Evolutionary conservation across 2,797 vertebrate species (phyloP), one percentile per base, ranked within the genome.

Genomic region (Saguinus oedipus): DNA sequence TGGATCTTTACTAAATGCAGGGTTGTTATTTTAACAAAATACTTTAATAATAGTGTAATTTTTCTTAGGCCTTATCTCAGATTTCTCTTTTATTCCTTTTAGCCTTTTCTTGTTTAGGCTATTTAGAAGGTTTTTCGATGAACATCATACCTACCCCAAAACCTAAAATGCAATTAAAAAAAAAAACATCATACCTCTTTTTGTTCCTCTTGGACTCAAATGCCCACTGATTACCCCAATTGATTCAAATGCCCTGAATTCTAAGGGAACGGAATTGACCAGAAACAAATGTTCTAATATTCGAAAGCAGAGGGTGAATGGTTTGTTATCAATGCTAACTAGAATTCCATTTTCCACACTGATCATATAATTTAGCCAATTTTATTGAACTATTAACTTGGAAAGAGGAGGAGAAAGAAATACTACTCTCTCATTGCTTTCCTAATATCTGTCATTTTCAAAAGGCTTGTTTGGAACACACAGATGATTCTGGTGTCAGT

Each of bases 401-500:
- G 27, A 76, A 17, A 50, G 14, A 72, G 19, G 13, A 12, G 15
- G 27, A 46, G 3, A 55, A 74, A 90, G 74, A 93, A 93, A 86
- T 46, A 74, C 53, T 83, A 89, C 24, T 83, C 30, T 95, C 48
- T 83, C 33, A 24, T 81, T 92, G 68, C 42, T 94, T 96, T 96
- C 57, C 76, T 93, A 68, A 53, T 87, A 81, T 78, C 92, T 80
- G 27, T 78, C 86, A 74, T 96, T 64, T 96, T 93, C 78, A 79
- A 55, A 93, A 92, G 26, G 27, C 55, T 95, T 93, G 57, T 95
- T 95, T 95, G 94, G 89, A 76, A 87, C 83, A 82, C 61, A 96
- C 26, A 70, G 48, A 93, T 72, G 48, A 88, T 87, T 22, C 81
- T 83, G 48, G 80, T 93, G 74, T 84, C 59, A 17, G 27, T 72